phyloP scores from a whole-genome alignment of 2,113 vertebrate genomes.

The Eulemur macaco region DNA sequence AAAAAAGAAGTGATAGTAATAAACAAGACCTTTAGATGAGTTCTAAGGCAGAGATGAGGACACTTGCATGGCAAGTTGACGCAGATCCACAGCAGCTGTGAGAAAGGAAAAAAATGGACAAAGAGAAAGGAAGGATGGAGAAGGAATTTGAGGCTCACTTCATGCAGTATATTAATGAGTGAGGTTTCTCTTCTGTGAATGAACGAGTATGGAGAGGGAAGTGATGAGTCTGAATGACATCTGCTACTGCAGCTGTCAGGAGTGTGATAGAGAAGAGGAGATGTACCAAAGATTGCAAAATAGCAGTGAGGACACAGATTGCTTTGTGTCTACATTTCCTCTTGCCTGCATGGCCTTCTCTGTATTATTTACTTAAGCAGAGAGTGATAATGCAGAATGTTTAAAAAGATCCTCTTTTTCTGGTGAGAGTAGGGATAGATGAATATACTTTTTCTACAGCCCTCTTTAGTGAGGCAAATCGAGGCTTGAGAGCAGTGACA shows the following conservation, averaged over 20 bases:
- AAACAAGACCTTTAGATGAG: neutral
- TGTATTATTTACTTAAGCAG: neutral
- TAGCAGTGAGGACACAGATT: neutral
- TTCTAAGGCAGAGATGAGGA: neutral
- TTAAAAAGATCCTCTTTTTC: neutral
- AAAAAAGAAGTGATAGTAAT: neutral
- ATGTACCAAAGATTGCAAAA: neutral
- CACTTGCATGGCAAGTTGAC: neutral
- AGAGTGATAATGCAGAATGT: neutral
- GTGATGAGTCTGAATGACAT: neutral
- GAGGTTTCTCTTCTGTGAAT: neutral
- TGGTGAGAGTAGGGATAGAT: neutral
- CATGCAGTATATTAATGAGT: neutral
- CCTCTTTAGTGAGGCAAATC: neutral
- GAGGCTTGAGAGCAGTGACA: neutral
- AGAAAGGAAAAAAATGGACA: neutral
- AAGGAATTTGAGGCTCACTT: neutral
- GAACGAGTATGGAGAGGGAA: neutral
- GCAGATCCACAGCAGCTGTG: neutral
- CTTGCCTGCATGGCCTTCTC: neutral
- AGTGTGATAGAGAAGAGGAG: neutral
- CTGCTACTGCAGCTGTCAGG: neutral
- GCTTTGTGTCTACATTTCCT: neutral
- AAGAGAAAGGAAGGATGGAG: neutral
- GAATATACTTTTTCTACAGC: neutral